Conservation (phyloP, 2,888 invertebrate genomes). For the Eupeodes latifasciatus region DNA sequence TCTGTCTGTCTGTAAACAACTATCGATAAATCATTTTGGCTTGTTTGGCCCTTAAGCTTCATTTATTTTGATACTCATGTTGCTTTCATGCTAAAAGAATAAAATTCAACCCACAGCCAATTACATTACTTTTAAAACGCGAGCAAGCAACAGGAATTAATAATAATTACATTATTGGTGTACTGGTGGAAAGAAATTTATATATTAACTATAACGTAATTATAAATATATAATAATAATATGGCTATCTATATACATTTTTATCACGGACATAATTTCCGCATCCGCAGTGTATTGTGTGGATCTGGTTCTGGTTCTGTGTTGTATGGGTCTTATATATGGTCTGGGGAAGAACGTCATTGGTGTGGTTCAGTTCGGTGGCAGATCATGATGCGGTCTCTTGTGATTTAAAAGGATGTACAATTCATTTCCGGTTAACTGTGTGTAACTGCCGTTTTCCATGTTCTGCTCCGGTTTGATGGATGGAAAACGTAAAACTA, state of each 20-base stretch:
- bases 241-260: conserved; percentile 12
- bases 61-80: conserved; percentile 48
- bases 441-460: conserved; percentile 25
- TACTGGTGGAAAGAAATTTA: conserved; percentile 48
- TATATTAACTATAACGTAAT: conserved; percentile 37
- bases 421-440: conserved; percentile 45
- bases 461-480: conserved; percentile 30
- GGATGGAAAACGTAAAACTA: conserved; percentile 40
- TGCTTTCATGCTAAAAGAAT: conserved; percentile 52
- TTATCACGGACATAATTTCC: conserved; percentile 29
- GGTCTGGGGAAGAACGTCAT: background rate
- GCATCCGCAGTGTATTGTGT: conserved; percentile 21
- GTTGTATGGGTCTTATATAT: background rate
- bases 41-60: conserved; percentile 45
- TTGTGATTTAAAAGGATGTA: conserved; percentile 58
- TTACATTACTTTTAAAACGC: conserved; percentile 53
- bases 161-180: conserved; percentile 57
- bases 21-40: conserved; percentile 57
- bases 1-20: conserved; percentile 42
- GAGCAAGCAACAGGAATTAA: conserved; percentile 56
- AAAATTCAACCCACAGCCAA: conserved; percentile 72
- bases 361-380: background rate
- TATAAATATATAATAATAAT: background rate
- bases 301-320: background rate
- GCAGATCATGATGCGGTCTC: conserved; percentile 27